Base-by-base conservation (phyloP, 2,888 invertebrate genomes). In the Drepana falcataria region DNA sequence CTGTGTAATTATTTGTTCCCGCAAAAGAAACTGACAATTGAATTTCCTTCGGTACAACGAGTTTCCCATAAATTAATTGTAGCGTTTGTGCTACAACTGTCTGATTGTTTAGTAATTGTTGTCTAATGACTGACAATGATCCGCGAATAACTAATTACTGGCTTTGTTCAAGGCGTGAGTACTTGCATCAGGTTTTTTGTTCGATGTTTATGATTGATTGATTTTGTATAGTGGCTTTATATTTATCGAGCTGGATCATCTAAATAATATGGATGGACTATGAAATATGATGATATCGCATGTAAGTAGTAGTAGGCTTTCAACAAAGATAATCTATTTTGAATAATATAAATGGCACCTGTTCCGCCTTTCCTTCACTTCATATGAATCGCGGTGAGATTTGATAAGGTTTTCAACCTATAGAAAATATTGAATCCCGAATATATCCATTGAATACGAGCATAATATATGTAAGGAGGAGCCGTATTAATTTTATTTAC, bases 81-180 rank as follows among this genome's bases (percentile, higher is more conserved):
- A 56, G 60, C 67, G 71, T 74, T 75, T 75, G 71, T 73, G 54
- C 65, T 61, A 55, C 56, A 58, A 55, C 58, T 59, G 58, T 57
- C 54, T 63, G 60, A 65, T 64, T 58, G 59, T 54, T 62, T 35
- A n/a, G 52, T 69, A 71, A 68, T 74, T 66, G 67, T 61, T 65
- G 58, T 64, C 54, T 67, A 63, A 64, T 66, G 53, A 59, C 53
- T 9, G 9, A 44, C 44, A 44, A 44, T 44, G 44, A 44, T 44
- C 44, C 9, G 44, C 44, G 44, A 44, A 44, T 44, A 44, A 63
- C 62, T 63, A 59, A 51, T 62, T 58, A 58, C 44, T 9, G 44
- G 44, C 44, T 44, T 44, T 44, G 44, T 44, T 44, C 44, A 9
- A 44, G 44, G 9, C 44, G 44, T 9, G 9, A 44, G 9, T 9